Evolutionary conservation across 2,888 invertebrate species (phyloP), one percentile per base, ranked within the genome.

Genomic region (Acanthacorydalis orientalis): DNA sequence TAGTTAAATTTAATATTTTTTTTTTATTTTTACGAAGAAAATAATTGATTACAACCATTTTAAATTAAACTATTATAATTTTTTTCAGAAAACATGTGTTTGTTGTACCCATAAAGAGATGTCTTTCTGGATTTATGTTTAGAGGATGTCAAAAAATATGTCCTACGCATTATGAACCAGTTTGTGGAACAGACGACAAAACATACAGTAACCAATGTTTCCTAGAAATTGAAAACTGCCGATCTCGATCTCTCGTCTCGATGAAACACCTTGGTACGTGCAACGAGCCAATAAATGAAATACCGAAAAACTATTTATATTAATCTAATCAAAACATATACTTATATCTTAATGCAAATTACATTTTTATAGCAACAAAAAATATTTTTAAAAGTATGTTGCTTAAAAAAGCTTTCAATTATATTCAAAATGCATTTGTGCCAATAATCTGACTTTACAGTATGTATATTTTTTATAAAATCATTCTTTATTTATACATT

Each of bases 181-280:
- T 92, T 7, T 93, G 93, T 63, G 93, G 90, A n/a, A 85, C 84
- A 2, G 92, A 93, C 60, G 78, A 78, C 51, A 87, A 83, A 73
- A 92, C 92, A 0, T 93, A 93, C 74, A 86, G 90, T 60, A 93
- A 93, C 68, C 83, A 83, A 55, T 93, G 93, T 65, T 87, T 91
- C 73, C 68, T 93, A 57, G 83, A 87, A 61, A 84, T 90, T 67
- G 91, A 92, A 67, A 90, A 88, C 58, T 93, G 90, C 63, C 77
- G 87, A 59, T 84, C 87, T 55, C 76, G 85, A 62, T 80, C 82
- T 57, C 65, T 81, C 55, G 86, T 90, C 42, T 73, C 77, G 53
- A 73, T 85, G 63, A 81, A 82, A 59, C 79, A 88, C 59, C 76
- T 85, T 60, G 90, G 90, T 43, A 81, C 87, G 16, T 90, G 90